Evolutionary conservation across 2,888 invertebrate genomes (phyloP).

Genomic region (Phytoseiulus persimilis): DNA sequence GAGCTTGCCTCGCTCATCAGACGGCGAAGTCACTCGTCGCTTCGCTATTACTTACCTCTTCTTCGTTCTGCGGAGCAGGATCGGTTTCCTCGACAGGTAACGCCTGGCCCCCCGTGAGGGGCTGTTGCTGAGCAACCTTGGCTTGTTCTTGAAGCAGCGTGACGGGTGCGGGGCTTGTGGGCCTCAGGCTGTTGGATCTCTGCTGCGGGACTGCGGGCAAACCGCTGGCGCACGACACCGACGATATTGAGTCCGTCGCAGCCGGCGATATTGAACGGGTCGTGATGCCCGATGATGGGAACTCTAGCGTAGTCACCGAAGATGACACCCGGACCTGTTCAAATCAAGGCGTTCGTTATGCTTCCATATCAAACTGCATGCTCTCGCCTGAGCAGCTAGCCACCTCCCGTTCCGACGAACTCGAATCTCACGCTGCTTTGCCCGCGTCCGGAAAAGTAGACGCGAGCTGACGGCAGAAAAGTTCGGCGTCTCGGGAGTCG

Average conservation of each 20-base stretch:
- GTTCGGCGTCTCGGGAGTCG: too few relatives aligned
- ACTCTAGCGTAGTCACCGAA: slow-evolving; percentile 39
- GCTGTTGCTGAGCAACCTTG: not conserved
- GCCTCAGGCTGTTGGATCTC: slow-evolving; percentile 42
- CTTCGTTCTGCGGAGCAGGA: slow-evolving; percentile 29
- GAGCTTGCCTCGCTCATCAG: slow-evolving; percentile 63
- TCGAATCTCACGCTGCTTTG: too few relatives aligned
- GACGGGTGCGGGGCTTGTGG: slow-evolving; percentile 44
- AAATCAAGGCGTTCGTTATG: not conserved
- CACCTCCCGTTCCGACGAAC: too few relatives aligned
- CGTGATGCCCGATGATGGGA: slow-evolving; percentile 43
- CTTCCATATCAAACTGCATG: not conserved
- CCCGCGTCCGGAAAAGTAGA: too few relatives aligned
- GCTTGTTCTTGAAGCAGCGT: slow-evolving; percentile 41
- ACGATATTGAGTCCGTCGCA: slow-evolving; percentile 47
- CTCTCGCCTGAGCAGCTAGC: too few relatives aligned
- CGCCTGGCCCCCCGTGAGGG: slow-evolving; percentile 10
- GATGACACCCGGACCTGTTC: slow-evolving; percentile 40
- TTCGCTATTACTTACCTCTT: slow-evolving; percentile 33
- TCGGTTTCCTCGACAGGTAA: slow-evolving; percentile 24
- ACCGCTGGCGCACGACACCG: slow-evolving; percentile 41
- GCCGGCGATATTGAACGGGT: slow-evolving; percentile 48
- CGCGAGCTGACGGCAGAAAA: too few relatives aligned
- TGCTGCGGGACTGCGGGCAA: slow-evolving; percentile 47
- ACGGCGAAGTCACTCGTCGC: slow-evolving; percentile 46